Evolutionary conservation across 2,888 invertebrate genomes (phyloP).

Genomic region (Coenonympha arcania): DNA sequence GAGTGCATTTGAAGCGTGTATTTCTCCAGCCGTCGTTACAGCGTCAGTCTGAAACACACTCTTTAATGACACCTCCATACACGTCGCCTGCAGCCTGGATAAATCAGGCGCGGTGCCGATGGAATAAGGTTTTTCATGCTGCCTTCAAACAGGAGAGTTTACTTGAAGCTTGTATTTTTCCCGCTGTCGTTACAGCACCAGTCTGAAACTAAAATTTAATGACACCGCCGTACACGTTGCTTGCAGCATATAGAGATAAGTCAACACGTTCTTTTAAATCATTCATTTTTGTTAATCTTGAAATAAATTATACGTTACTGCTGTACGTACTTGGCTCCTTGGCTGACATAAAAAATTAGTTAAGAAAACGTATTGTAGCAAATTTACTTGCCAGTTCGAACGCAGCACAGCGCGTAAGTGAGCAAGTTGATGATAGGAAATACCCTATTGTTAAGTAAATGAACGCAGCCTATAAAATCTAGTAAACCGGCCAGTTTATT

Average conservation of each 20-base stretch:
- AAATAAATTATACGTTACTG: too few relatives aligned
- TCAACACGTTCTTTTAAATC: too few relatives aligned
- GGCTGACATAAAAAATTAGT: not conserved
- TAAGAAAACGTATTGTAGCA: not conserved
- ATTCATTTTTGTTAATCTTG: too few relatives aligned
- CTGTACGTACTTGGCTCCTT: conserved; percentile 35
- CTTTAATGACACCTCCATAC: too few relatives aligned
- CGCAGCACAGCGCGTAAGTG: conserved; percentile 30
- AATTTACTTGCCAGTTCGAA: conserved; percentile 27
- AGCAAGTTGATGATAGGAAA: conserved; percentile 12
- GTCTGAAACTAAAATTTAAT: conserved; percentile 33
- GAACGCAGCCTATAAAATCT: conserved; percentile 12
- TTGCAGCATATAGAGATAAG: conserved; percentile 43
- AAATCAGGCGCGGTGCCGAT: too few relatives aligned
- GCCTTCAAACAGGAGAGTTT: too few relatives aligned
- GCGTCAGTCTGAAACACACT: too few relatives aligned
- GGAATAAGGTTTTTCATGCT: too few relatives aligned
- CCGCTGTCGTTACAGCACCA: too few relatives aligned
- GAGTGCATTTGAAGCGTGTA: not conserved
- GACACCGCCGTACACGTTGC: conserved; percentile 23
- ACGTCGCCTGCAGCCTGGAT: too few relatives aligned
- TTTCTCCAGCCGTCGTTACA: too few relatives aligned
- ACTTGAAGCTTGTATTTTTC: too few relatives aligned
- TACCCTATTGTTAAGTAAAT: conserved; percentile 19
- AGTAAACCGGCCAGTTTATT: conserved; percentile 3